Evolutionary conservation across 2,888 invertebrate species (phyloP), one percentile per base, ranked within the genome.

Genomic region (Ecdyonurus torrentis): DNA sequence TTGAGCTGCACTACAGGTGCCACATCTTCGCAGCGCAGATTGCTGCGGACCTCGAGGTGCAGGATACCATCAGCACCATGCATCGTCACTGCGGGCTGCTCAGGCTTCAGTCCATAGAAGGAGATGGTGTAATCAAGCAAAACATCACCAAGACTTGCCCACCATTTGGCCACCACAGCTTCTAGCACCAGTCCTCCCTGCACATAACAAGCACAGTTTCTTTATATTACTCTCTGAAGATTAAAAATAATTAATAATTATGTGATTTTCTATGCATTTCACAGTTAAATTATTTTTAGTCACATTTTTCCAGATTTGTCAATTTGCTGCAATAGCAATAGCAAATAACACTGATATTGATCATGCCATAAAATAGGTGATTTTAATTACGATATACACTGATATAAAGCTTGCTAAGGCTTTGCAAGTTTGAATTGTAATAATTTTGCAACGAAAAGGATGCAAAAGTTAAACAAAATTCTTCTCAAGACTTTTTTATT

Each of bases 111-210:
- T 1, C 95, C 94, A 75, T 85, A 85, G 76, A 97, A 92, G 70
- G 86, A 83, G 58, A 97, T 74, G 52, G 78, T 81, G 74, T 91
- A 92, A 72, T 85, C 83, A 23, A 93, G 73, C 55, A 74, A 75
- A 63, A 87, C 81, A 58, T 88, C 88, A 25, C 92, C 93, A 62
- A 89, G 78, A 78, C 88, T 92, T 10, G 94, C 90, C 96, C 96
- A 97, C 81, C 92, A 95, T 75, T 95, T 95, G 7, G 93, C 93
- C 65, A 97, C 81, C 64, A 87, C 91, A 55, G 97, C 77, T 77
- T 98, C 97, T 64, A 97, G 74, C 22, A 91, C 86, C 23, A 86
- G 77, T 65, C 87, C 87, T 63, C 86, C 85, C 84, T 86, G 71
- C 23, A 72, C 59, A 67, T 25, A 61, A 58, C 10, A 10, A 2